These are phyloP conservation scores for Petrocephalus microphthalmus DNA, from an alignment of 2,113 vertebrate species.

Conservation along the genomic window DNA sequence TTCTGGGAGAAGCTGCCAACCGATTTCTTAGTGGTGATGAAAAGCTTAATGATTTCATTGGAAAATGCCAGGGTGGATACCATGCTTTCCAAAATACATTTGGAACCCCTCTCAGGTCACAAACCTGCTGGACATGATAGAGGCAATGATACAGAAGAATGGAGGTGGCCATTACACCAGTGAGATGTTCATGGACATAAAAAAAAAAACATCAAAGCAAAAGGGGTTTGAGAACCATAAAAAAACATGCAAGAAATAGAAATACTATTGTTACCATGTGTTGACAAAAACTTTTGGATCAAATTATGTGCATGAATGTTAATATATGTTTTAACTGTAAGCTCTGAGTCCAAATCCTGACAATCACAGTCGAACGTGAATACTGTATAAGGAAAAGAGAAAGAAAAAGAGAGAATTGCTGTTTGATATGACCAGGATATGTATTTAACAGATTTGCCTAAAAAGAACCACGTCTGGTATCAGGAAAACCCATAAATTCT, in stretches of 20 bases:
- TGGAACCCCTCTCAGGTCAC: conserved; percentile 24
- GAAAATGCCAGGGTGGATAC: not conserved
- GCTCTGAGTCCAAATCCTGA: too few species aligned
- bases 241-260: not conserved
- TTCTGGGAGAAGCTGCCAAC: not conserved
- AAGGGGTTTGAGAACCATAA: not conserved
- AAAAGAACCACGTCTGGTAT: not conserved
- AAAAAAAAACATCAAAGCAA: not conserved
- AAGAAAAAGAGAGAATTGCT: too few species aligned
- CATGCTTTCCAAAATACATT: conserved; percentile 26
- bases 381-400: too few species aligned
- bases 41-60: conserved; percentile 21
- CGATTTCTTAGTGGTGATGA: not conserved
- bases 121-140: conserved; percentile 33
- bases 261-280: not conserved
- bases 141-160: conserved; percentile 28
- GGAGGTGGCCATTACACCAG: conserved; percentile 28
- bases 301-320: too few species aligned
- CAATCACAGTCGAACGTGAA: too few species aligned
- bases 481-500: not conserved
- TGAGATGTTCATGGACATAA: not conserved
- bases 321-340: too few species aligned
- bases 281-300: not conserved
- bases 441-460: too few species aligned
- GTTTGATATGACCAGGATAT: too few species aligned